phyloP scores from a whole-genome alignment of 2,888 invertebrate genomes.

The Pristionchus exspectatus region DNA sequence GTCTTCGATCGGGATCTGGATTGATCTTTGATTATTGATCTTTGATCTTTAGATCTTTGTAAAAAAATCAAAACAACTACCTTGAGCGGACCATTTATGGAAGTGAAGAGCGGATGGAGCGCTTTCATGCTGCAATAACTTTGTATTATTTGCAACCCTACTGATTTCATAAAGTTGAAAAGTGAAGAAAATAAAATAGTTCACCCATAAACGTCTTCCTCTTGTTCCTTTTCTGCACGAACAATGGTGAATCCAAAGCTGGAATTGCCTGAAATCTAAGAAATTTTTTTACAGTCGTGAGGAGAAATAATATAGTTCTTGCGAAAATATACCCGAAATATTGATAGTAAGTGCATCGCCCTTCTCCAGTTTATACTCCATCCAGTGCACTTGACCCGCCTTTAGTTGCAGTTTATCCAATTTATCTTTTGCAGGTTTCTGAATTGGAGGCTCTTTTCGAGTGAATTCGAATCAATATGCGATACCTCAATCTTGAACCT shows the following conservation, averaged over 20 bases:
- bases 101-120: background rate
- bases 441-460: background rate
- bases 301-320: no score
- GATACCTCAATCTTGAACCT: background rate
- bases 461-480: background rate
- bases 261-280: background rate
- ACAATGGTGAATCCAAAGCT: background rate
- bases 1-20: slow-evolving; percentile 37
- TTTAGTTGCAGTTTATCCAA: background rate
- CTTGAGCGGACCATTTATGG: background rate
- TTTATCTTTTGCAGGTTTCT: background rate
- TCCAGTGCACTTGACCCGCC: background rate
- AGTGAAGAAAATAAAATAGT: background rate
- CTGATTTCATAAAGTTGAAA: no score
- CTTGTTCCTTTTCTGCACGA: background rate
- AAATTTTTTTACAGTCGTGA: no score
- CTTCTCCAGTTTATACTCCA: background rate
- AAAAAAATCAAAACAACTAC: background rate
- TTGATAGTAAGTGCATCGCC: background rate
- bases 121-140: background rate
- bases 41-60: background rate
- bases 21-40: background rate
- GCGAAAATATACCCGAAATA: background rate
- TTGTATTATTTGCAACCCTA: background rate
- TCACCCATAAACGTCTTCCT: background rate